phyloP scores from a whole-genome alignment of 2,113 vertebrate genomes.

The Nothocercus nigrocapillus region DNA sequence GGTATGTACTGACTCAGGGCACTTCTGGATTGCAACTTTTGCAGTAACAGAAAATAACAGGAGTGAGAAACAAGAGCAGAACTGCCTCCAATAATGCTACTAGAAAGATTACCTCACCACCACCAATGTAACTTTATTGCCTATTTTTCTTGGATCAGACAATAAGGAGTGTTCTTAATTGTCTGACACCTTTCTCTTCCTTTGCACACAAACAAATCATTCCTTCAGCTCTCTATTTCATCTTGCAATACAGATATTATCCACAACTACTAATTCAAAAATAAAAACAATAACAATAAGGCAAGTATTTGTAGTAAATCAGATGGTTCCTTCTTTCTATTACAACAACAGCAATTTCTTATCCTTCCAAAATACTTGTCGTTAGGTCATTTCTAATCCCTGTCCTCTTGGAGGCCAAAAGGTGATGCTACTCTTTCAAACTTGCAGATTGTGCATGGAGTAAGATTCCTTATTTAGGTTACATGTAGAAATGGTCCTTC shows the following conservation, averaged over 20 bases:
- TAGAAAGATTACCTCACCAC: neutral
- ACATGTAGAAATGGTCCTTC: neutral
- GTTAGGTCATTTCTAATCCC: neutral
- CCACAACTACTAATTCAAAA: neutral
- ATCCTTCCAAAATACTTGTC: neutral
- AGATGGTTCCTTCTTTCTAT: neutral
- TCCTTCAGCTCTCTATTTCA: neutral
- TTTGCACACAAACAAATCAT: neutral
- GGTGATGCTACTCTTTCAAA: neutral
- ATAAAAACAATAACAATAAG: neutral
- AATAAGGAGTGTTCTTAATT: neutral
- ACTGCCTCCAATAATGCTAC: constrained; percentile 35
- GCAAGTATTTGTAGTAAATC: neutral
- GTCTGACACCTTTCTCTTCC: neutral
- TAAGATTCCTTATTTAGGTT: neutral
- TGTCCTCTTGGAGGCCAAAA: neutral
- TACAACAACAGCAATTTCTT: neutral
- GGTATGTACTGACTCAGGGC: constrained; percentile 52
- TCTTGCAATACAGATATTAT: neutral
- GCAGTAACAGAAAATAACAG: neutral
- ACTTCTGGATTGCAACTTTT: constrained; percentile 54
- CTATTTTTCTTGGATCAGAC: constrained; percentile 16
- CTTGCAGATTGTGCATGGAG: neutral
- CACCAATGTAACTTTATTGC: neutral
- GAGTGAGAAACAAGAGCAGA: constrained; percentile 44